A percentile compares a stretch with the other conserved stretches of the same genome.
phyloP scores from a whole-genome alignment of 2,888 invertebrate genomes.

The Athetis lepigone region DNA sequence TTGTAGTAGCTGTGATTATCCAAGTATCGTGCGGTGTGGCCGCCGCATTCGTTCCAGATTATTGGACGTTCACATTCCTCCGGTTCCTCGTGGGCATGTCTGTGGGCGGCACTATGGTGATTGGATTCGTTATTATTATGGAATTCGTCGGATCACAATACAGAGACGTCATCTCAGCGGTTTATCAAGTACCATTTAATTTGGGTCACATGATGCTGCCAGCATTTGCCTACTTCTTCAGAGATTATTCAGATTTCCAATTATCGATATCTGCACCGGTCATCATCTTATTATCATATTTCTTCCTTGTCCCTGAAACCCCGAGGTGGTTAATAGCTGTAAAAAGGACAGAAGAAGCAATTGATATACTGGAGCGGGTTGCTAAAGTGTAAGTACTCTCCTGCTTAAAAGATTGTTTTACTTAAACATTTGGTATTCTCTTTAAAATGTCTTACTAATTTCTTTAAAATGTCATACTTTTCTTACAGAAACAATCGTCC shows the following conservation, averaged over 20 bases:
- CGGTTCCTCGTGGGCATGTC: slow-evolving; percentile 93
- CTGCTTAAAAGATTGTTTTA: background rate
- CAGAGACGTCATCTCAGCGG: slow-evolving; percentile 90
- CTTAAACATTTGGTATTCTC: too few species aligned
- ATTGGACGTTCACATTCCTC: slow-evolving; percentile 91
- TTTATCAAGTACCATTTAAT: slow-evolving; percentile 93
- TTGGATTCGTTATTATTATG: slow-evolving; percentile 91
- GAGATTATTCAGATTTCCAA: slow-evolving; percentile 92
- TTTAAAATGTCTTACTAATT: too few species aligned
- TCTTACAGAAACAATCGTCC: slow-evolving; percentile 87
- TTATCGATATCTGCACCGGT: slow-evolving; percentile 92
- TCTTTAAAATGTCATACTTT: too few species aligned
- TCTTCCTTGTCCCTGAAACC: slow-evolving; percentile 94
- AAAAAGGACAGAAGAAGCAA: slow-evolving; percentile 92
- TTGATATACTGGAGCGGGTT: slow-evolving; percentile 91
- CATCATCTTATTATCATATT: slow-evolving; percentile 91
- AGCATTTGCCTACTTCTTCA: slow-evolving; percentile 91
- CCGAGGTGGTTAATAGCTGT: slow-evolving; percentile 95
- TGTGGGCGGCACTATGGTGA: slow-evolving; percentile 95
- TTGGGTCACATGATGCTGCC: slow-evolving; percentile 92
- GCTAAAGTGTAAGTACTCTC: slow-evolving; percentile 87
- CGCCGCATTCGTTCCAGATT: slow-evolving; percentile 92
- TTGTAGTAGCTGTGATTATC: slow-evolving; percentile 93
- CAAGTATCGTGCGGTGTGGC: slow-evolving; percentile 93
- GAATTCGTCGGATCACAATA: slow-evolving; percentile 91